Evolutionary conservation across 1,140 invertebrate species (phyloP).

Genomic region (Teleogryllus occipitalis): DNA sequence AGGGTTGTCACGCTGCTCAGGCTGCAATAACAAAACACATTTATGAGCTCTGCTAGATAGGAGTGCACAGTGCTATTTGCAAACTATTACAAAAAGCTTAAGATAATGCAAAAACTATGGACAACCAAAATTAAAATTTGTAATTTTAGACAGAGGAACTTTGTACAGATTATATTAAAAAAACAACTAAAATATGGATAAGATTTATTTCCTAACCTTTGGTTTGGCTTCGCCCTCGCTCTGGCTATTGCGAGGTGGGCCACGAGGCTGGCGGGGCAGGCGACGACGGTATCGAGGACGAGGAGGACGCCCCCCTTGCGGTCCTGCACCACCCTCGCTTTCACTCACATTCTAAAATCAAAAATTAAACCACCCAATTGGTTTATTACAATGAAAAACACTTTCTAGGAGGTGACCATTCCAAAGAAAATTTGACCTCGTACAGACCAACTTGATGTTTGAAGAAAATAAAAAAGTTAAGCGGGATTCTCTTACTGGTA

Average conservation of each 20-base stretch:
- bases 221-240: conserved; percentile 24
- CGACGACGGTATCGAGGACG: conserved; percentile 18
- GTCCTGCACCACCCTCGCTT: conserved; percentile 16
- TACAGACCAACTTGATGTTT: too few relatives aligned
- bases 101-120: too few relatives aligned
- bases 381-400: too few relatives aligned
- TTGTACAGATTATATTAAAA: too few relatives aligned
- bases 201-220: conserved; percentile 13
- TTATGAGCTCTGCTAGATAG: neutral
- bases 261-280: conserved; percentile 19
- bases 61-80: neutral
- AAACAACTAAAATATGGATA: too few relatives aligned
- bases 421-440: too few relatives aligned
- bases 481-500: too few relatives aligned
- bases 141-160: too few relatives aligned
- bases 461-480: too few relatives aligned
- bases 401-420: too few relatives aligned
- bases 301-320: conserved; percentile 12
- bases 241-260: conserved; percentile 24
- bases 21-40: conserved; percentile 14
- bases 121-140: too few relatives aligned
- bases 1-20: conserved; percentile 2
- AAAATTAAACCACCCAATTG: neutral
- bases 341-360: conserved; percentile 18
- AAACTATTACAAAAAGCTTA: too few relatives aligned